Evolutionary conservation across 2,888 invertebrate genomes (phyloP).

Genomic region (Nowickia ferox): DNA sequence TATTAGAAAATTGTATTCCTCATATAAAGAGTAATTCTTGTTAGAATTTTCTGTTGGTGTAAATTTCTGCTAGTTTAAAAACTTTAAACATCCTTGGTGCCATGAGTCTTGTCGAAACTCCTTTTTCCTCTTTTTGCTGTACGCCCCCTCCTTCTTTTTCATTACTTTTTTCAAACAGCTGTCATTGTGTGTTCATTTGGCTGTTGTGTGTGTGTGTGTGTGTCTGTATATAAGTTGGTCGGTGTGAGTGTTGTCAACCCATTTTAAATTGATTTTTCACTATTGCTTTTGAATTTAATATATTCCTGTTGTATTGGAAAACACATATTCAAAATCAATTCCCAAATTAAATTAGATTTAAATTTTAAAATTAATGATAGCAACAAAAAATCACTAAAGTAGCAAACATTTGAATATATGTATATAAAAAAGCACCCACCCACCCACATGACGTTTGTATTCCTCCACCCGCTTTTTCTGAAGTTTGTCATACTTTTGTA

Average conservation of each 20-base stretch:
- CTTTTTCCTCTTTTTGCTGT: slow-evolving; percentile 36
- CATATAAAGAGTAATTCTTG: background rate
- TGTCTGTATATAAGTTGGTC: background rate
- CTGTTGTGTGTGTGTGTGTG: slow-evolving; percentile 44
- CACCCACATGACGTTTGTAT: slow-evolving; percentile 55
- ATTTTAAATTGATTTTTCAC: slow-evolving; percentile 68
- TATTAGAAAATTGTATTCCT: background rate
- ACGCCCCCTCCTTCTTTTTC: slow-evolving; percentile 19
- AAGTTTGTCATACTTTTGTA: slow-evolving; percentile 61
- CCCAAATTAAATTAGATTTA: slow-evolving; percentile 16
- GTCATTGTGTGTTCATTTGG: slow-evolving; percentile 65
- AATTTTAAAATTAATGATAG: background rate
- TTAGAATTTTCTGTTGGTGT: slow-evolving; percentile 9
- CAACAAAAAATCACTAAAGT: background rate
- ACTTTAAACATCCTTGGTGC: slow-evolving; percentile 24
- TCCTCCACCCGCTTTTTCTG: slow-evolving; percentile 43
- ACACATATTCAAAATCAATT: background rate
- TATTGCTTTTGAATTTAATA: slow-evolving; percentile 28
- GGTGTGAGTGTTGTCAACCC: slow-evolving; percentile 64
- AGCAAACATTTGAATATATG: background rate
- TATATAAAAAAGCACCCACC: slow-evolving; percentile 54
- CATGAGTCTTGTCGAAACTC: slow-evolving; percentile 46
- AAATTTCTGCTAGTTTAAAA: background rate
- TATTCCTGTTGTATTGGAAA: slow-evolving; percentile 19
- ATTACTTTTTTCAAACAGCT: slow-evolving; percentile 55